Evolutionary conservation across 1,140 invertebrate genomes (phyloP), one percentile per base, ranked within the genome.

Genomic region (Pseudomyrmex concolor): DNA sequence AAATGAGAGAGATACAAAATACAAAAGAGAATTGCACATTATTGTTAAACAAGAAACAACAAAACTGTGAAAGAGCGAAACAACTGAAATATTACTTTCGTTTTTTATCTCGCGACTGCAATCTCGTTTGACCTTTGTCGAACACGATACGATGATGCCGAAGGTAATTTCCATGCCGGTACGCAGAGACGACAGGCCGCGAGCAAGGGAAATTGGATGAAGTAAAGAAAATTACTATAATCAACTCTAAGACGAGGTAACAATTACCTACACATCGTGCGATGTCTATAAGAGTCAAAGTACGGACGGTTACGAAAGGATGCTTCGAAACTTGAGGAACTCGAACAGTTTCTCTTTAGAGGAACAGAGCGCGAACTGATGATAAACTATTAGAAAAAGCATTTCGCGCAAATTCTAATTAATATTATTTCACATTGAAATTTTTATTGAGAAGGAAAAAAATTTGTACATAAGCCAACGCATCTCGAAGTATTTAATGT

Each of bases 211-310:
- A 81, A 54, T 83, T 66, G 72, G 54, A 45, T 54, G 54, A 73
- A 77, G 43, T 15, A 12, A 67, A 64, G 74, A 86, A 87, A 87
- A 84, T 87, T 87, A 84, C 70, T 87, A 73, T 87, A 83, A 88
- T 87, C 83, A 85, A 82, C 55, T 19, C 19, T 62, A 50, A 17
- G 60, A 84, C 60, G 51, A 17, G 84, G 83, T 87, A 87, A 88
- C 83, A 83, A 85, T 88, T 87, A 88, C 77, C 68, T 78, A 67
- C 71, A 57, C 86, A 51, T 85, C 72, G 71, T 34, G 34, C 55
- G 25, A n/a, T 15, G 60, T 63, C 72, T 76, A 50, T 55, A 70
- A 64, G 72, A 64, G 60, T 66, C 71, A 60, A 80, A 84, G 84
- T 15, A 34, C 15, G 62, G 22, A 43, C 15, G 57, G 9, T n/a